phyloP scores from a whole-genome alignment of 2,113 vertebrate genomes.

The Rostratula benghalensis region DNA sequence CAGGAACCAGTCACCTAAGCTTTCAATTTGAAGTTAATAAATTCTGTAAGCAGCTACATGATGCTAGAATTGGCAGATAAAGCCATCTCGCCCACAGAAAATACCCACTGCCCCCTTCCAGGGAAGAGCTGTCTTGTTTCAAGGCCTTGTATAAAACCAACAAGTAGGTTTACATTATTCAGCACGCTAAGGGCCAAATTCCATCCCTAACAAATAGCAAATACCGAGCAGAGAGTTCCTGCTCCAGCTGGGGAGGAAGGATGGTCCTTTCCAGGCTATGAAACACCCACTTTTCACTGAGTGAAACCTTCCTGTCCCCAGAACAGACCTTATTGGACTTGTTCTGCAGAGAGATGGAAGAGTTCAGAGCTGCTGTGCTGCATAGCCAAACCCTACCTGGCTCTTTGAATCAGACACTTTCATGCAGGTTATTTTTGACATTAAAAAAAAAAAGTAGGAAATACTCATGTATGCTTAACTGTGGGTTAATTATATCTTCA shows the following conservation, averaged over 20 bases:
- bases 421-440: background rate
- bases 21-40: constrained; percentile 51
- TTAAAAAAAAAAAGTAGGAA: background rate
- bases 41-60: background rate
- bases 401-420: background rate
- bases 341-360: background rate
- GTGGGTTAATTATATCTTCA: constrained; percentile 20
- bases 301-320: background rate
- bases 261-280: background rate
- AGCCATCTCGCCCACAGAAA: background rate
- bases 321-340: background rate
- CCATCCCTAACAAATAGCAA: background rate
- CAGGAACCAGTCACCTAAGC: constrained; percentile 2
- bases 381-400: background rate
- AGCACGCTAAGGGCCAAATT: background rate
- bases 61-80: constrained; percentile 13
- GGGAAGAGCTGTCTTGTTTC: background rate
- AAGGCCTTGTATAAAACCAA: background rate
- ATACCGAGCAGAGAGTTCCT: background rate
- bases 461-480: background rate
- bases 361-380: background rate
- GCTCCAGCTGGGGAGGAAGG: background rate
- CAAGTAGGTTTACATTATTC: background rate
- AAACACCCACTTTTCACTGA: accelerated
- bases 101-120: background rate